Evolutionary conservation across 2,888 invertebrate genomes (phyloP), one percentile per base, ranked within the genome.

Genomic region (Caenorhabditis sp.): DNA sequence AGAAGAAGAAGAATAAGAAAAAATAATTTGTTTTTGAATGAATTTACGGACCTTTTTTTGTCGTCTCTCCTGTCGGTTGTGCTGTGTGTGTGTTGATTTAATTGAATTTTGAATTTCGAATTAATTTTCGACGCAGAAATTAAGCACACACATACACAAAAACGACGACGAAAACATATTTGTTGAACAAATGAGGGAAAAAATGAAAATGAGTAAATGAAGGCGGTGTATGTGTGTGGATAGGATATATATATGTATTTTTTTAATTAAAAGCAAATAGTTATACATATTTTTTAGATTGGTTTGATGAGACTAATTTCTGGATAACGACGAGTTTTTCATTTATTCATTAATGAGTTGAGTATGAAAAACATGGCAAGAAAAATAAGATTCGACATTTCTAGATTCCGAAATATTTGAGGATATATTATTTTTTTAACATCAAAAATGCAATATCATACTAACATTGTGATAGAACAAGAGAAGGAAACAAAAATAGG

Each of bases 11-110:
- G 53, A n/a, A 53, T 10, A 53, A n/a, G 21, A 53, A 53, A 53
- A 53, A 53, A n/a, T 20, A 52, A 23, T 59, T 49, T 57, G 59
- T 63, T 52, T 61, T 64, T 50, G 57, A 65, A 58, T 63, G 54
- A 43, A 58, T 38, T 58, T 52, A 26, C 27, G 53, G 59, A 43
- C 26, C 20, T 43, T 53, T 20, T 53, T 31, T 31, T 31, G 31
- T 31, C 31, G 31, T 31, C 31, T 31, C 31, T 31, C 31, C 31
- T 31, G 31, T 31, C 31, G 31, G 31, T 31, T 31, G 31, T 31
- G 59, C 23, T 21, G 26, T n/a, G n/a, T n/a, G n/a, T 57, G n/a
- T n/a, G 27, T 26, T 57, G n/a, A 23, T n/a, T 57, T 26, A n/a
- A n/a, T 57, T 27, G 27, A n/a, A 57, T 57, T 57, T 25, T 26